A percentile compares a stretch with the other conserved stretches of the same genome.
These are phyloP conservation scores for Leptura quadrifasciata DNA, from an alignment of 2,888 invertebrate species.

Conservation along the genomic window DNA sequence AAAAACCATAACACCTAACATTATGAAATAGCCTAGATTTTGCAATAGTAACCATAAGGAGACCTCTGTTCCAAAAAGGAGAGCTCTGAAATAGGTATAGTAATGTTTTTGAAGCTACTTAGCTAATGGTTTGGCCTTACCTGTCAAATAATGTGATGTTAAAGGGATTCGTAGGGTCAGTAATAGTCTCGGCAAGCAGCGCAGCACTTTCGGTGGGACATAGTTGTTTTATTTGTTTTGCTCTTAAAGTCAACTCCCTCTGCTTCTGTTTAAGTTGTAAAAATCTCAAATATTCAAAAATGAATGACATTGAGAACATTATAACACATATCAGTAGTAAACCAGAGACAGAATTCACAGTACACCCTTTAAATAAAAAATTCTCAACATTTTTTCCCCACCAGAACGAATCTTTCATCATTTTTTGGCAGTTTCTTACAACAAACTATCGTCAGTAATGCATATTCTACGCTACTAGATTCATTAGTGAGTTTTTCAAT, in stretches of 20 bases:
- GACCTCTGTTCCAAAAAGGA: conserved; percentile 67
- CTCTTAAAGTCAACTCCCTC: conserved; percentile 68
- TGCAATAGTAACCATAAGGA: conserved; percentile 70
- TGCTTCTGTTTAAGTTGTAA: conserved; percentile 74
- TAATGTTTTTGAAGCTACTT: conserved; percentile 7
- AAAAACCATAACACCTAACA: conserved; percentile 85
- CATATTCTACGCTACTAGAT: neutral
- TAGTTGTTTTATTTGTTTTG: conserved; percentile 68
- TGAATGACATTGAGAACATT: conserved; percentile 77
- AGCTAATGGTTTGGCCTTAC: conserved; percentile 48
- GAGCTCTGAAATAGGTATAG: conserved; percentile 63
- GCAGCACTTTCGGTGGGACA: conserved; percentile 73
- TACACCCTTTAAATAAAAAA: conserved; percentile 80
- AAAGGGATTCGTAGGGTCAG: conserved; percentile 61
- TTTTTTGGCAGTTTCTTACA: neutral
- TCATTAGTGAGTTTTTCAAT: neutral
- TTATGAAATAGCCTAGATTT: conserved; percentile 81
- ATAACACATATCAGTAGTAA: conserved; percentile 79
- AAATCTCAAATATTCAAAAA: conserved; percentile 78
- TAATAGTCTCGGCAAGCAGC: conserved; percentile 69
- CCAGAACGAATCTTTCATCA: conserved; percentile 41
- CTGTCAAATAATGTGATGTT: conserved; percentile 65
- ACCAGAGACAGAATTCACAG: conserved; percentile 75
- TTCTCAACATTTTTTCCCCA: conserved; percentile 77
- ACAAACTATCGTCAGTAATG: conserved; percentile 6